These are phyloP conservation scores for Amphimallon solstitiale DNA, from an alignment of 2,888 invertebrate genomes.

Conservation along the genomic window DNA sequence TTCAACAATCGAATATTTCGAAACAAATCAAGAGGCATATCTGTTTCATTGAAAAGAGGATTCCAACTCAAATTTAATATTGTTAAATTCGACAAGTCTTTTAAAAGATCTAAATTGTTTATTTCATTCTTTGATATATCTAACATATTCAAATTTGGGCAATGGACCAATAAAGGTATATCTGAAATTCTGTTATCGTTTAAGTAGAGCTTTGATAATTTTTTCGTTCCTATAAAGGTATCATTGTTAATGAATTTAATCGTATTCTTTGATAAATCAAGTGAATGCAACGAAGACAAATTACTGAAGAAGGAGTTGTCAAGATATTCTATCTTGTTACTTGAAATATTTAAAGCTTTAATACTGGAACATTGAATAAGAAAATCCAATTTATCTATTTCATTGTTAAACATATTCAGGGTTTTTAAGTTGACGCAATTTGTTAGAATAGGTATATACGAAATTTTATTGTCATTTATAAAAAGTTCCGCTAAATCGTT, in stretches of 20 bases:
- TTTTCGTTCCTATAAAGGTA: no score
- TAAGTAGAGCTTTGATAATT: no score
- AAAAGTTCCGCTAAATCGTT: neutral
- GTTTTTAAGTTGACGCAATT: neutral
- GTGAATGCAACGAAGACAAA: neutral
- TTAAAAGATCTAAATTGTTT: neutral
- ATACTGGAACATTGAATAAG: neutral
- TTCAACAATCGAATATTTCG: neutral
- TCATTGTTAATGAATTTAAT: no score
- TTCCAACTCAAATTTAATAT: neutral
- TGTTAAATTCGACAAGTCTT: neutral
- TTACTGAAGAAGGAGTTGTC: neutral
- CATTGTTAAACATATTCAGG: neutral
- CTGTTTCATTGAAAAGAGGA: neutral
- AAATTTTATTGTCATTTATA: neutral
- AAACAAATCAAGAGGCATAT: neutral
- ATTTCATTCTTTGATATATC: neutral
- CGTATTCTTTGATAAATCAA: conserved; percentile 24
- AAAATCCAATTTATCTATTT: neutral
- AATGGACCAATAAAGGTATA: no score
- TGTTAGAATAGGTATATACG: neutral
- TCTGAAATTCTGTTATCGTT: no score
- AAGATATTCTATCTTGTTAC: no score
- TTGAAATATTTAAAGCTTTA: neutral
- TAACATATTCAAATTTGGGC: neutral